Evolutionary conservation across 1,140 invertebrate species (phyloP).

Genomic region (Drosophila insularis): DNA sequence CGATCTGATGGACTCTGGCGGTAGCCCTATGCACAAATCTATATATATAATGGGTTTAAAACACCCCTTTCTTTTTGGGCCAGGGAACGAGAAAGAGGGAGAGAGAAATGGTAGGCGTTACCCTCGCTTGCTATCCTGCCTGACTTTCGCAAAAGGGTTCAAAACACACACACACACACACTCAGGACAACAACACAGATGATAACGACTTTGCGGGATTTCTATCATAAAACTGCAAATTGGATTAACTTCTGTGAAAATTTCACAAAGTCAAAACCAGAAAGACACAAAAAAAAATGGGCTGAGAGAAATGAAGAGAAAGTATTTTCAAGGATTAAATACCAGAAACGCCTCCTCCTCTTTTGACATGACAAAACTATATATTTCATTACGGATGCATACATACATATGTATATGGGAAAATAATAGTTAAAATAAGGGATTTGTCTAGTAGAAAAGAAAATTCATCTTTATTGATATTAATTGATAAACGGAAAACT

Average conservation of each 20-base stretch:
- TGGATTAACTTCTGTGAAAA: conserved; percentile 78
- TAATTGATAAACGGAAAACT: too few relatives aligned
- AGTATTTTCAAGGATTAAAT: conserved; percentile 38
- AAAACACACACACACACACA: conserved; percentile 32
- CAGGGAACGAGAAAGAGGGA: not conserved
- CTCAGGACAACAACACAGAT: conserved; percentile 32
- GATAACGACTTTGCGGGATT: conserved; percentile 75
- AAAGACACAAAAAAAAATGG: conserved; percentile 43
- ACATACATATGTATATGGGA: not conserved
- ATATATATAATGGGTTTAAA: conserved; percentile 70
- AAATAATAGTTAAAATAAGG: not conserved
- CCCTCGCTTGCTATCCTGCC: conserved; percentile 17
- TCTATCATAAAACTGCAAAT: conserved; percentile 69
- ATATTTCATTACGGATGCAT: not conserved
- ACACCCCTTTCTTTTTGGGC: conserved; percentile 57
- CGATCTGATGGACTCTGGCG: conserved; percentile 4
- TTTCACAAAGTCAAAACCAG: conserved; percentile 22
- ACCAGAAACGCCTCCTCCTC: not conserved
- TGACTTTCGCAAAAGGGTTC: conserved; percentile 60
- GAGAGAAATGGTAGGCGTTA: conserved; percentile 41
- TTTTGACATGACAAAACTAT: not conserved
- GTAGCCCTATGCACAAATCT: conserved; percentile 26
- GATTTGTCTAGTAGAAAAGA: not conserved
- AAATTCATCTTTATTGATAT: not conserved
- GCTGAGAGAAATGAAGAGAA: conserved; percentile 19